Evolutionary conservation across 2,888 invertebrate species (phyloP), one percentile per base, ranked within the genome.

Genomic region (Strigamia transsilvanica): DNA sequence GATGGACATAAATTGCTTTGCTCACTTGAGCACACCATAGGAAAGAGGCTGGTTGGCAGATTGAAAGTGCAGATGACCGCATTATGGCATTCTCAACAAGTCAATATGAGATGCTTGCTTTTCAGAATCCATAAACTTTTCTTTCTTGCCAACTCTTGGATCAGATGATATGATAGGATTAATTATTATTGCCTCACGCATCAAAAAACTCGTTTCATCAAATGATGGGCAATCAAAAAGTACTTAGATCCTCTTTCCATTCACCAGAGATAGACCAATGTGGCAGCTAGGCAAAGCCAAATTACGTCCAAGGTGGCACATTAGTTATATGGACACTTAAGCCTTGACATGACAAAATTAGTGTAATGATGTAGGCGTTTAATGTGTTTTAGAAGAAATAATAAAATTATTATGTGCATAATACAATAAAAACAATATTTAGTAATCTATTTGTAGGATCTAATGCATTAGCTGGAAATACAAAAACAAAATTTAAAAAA

Each of bases 211-310:
- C 73, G 73, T 73, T 32, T 27, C 73, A 73, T 73, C 73, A 73
- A 32, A 73, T 73, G 73, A 73, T 27, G 73, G 73, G 73, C 73
- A 73, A 73, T 73, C 73, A 73, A n/a, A 73, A 73, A 73, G 27
- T 73, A 73, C 73, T 73, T 73, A 73, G 73, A 73, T 73, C 73
- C 73, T 73, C 32, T 73, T 73, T 73, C 73, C 73, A 73, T 73
- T 73, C 73, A 73, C 73, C 18, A 56, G 73, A 73, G 27, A 73
- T 73, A 27, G 27, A 32, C 73, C 32, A 32, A n/a, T 27, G 73
- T n/a, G 73, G 73, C 32, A 73, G 23, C 73, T 73, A 23, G 27
- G 27, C 73, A 73, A 27, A 27, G 73, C 73, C 73, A 73, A 73
- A 73, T 73, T 73, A 73, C 32, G 73, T 73, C 73, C 73, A 73